A percentile compares a stretch with the other conserved stretches of the same genome.
phyloP scores from a whole-genome alignment of 2,113 vertebrate species.

The Poeciliopsis prolifica region DNA sequence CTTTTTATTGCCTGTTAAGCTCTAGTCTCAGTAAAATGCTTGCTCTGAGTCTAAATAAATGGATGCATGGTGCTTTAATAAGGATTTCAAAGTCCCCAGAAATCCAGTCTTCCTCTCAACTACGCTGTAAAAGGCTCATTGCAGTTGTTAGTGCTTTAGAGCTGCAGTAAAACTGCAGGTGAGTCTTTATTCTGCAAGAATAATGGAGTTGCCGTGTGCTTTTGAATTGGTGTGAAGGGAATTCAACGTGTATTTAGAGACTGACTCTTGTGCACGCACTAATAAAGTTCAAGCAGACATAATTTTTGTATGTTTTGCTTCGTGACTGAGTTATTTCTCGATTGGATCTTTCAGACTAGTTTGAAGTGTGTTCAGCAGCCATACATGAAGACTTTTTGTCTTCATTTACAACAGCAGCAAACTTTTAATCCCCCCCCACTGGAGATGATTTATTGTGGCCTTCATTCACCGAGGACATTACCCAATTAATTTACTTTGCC shows the following conservation, averaged over 20 bases:
- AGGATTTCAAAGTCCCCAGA: slow-evolving; percentile 45
- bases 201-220: slow-evolving; percentile 22
- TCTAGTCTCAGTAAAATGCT: not conserved
- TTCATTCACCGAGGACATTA: slow-evolving; percentile 40
- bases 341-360: no score
- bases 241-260: not conserved
- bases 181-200: slow-evolving; percentile 43
- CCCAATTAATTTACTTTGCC: slow-evolving; percentile 43
- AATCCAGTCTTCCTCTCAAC: slow-evolving; percentile 15
- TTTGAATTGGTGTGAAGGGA: slow-evolving; percentile 14
- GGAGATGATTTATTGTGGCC: slow-evolving; percentile 29
- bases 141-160: slow-evolving; percentile 48
- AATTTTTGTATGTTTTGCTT: not conserved
- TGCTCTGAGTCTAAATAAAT: slow-evolving; percentile 24
- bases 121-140: slow-evolving; percentile 53
- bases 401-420: not conserved
- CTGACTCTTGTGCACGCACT: not conserved
- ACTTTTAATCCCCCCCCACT: not conserved
- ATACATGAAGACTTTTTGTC: slow-evolving; percentile 28
- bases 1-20: not conserved
- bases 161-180: slow-evolving; percentile 46
- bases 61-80: slow-evolving; percentile 50
- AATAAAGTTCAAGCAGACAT: slow-evolving; percentile 1
- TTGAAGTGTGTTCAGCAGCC: slow-evolving; percentile 26
- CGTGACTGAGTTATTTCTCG: no score